Evolutionary conservation across 2,797 vertebrate genomes (phyloP).

Genomic region (Zenarchopterus dispar): DNA sequence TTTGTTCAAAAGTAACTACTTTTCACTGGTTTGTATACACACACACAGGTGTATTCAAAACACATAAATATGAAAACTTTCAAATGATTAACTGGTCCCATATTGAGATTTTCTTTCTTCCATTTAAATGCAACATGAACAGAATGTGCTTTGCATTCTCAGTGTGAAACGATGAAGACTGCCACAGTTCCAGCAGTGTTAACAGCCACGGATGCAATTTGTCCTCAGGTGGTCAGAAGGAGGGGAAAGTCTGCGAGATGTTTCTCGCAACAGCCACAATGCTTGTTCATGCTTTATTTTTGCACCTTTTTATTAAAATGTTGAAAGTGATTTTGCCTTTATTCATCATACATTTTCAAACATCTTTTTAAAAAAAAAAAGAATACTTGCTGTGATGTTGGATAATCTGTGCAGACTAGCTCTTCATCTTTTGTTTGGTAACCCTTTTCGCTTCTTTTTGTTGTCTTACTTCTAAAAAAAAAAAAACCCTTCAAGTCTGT

Average conservation of each 20-base stretch:
- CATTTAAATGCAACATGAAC: slow-evolving; percentile 31
- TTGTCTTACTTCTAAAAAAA: slow-evolving; percentile 48
- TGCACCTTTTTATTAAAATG: background rate
- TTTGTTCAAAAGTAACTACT: slow-evolving; percentile 7
- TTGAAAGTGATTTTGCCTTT: background rate
- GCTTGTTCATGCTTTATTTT: background rate
- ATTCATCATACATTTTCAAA: background rate
- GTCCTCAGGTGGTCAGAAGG: slow-evolving; percentile 41
- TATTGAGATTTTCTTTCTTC: slow-evolving; percentile 36
- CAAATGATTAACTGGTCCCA: slow-evolving; percentile 44
- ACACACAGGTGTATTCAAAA: slow-evolving; percentile 8
- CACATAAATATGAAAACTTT: slow-evolving; percentile 21
- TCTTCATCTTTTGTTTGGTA: slow-evolving; percentile 45
- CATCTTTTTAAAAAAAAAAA: background rate
- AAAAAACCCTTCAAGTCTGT: slow-evolving; percentile 64
- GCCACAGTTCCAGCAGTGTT: slow-evolving; percentile 36
- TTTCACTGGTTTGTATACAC: background rate
- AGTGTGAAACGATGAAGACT: slow-evolving; percentile 25
- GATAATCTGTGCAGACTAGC: background rate
- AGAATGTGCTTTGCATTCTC: slow-evolving; percentile 45
- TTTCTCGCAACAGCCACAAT: background rate
- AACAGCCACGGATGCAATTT: slow-evolving; percentile 32
- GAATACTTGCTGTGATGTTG: background rate
- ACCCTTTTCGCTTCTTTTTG: slow-evolving; percentile 53
- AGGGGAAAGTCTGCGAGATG: background rate